phyloP scores from a whole-genome alignment of 92 coral and sea anemone genomes.

The Porites divaricata region DNA sequence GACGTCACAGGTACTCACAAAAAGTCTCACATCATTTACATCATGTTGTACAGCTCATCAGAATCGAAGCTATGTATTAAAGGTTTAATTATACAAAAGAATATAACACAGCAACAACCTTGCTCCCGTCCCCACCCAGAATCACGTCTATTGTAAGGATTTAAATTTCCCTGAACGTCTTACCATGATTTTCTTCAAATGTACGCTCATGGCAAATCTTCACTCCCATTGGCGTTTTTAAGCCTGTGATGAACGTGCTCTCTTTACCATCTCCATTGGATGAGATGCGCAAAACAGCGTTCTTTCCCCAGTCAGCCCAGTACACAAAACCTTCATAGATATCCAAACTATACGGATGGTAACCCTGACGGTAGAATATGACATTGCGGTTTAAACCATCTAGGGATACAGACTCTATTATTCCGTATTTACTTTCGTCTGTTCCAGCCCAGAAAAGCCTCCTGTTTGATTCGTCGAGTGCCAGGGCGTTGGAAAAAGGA shows the following conservation, averaged over 20 bases:
- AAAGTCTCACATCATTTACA: too few species aligned
- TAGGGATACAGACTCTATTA: slow-evolving; percentile 5
- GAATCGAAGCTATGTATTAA: too few species aligned
- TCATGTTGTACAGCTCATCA: too few species aligned
- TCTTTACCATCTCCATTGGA: neutral
- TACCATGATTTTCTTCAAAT: neutral
- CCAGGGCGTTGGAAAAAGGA: slow-evolving; percentile 79
- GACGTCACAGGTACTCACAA: too few species aligned
- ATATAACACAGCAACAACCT: too few species aligned
- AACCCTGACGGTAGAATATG: slow-evolving; percentile 7
- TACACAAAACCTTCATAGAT: slow-evolving; percentile 2
- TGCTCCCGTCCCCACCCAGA: too few species aligned
- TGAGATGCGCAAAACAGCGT: slow-evolving; percentile 1
- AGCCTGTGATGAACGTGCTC: neutral
- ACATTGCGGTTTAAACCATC: slow-evolving; percentile 22
- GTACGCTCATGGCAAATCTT: slow-evolving; percentile 6
- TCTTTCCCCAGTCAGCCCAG: slow-evolving; percentile 29
- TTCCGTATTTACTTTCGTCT: neutral
- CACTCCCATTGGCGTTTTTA: slow-evolving; percentile 23
- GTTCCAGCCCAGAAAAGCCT: slow-evolving; percentile 72
- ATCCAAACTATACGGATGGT: slow-evolving; percentile 4
- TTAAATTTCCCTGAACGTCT: neutral
- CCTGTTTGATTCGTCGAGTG: slow-evolving; percentile 51
- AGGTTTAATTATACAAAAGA: too few species aligned
- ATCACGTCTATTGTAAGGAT: neutral